Conservation (phyloP, 1,140 invertebrate genomes). For the Eupristina koningsbergeri region DNA sequence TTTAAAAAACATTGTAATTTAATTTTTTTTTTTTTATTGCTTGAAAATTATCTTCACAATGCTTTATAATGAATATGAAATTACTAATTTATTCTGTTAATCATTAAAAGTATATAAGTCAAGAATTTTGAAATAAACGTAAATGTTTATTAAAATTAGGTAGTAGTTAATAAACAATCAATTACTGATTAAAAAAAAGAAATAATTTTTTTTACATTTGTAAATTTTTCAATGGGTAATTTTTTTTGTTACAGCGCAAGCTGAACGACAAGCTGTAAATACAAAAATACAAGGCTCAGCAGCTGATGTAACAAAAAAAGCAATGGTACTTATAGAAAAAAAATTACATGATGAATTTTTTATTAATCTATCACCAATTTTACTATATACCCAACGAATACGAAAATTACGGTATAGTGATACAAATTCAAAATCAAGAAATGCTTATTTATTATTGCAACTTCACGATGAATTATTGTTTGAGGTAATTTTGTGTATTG, state of each 20-base stretch:
- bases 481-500: slow-evolving; percentile 78
- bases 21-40: too few species aligned
- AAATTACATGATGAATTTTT: slow-evolving; percentile 69
- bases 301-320: slow-evolving; percentile 93
- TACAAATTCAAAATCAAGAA: slow-evolving; percentile 58
- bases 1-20: too few species aligned
- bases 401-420: slow-evolving; percentile 64
- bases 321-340: slow-evolving; percentile 86
- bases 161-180: too few species aligned
- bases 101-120: not conserved
- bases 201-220: not conserved
- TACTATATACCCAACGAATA: slow-evolving; percentile 54
- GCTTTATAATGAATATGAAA: too few species aligned
- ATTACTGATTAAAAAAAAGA: too few species aligned
- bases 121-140: too few species aligned
- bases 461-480: slow-evolving; percentile 97
- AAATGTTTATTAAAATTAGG: too few species aligned
- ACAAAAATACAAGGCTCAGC: slow-evolving; percentile 96
- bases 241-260: slow-evolving; percentile 78
- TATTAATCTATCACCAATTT: slow-evolving; percentile 60
- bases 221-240: not conserved
- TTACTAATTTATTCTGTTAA: not conserved
- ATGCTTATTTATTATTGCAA: slow-evolving; percentile 85
- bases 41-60: too few species aligned
- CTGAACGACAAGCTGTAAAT: slow-evolving; percentile 96